phyloP scores from a whole-genome alignment of 2,888 invertebrate species.

The Matsumyia berberina region DNA sequence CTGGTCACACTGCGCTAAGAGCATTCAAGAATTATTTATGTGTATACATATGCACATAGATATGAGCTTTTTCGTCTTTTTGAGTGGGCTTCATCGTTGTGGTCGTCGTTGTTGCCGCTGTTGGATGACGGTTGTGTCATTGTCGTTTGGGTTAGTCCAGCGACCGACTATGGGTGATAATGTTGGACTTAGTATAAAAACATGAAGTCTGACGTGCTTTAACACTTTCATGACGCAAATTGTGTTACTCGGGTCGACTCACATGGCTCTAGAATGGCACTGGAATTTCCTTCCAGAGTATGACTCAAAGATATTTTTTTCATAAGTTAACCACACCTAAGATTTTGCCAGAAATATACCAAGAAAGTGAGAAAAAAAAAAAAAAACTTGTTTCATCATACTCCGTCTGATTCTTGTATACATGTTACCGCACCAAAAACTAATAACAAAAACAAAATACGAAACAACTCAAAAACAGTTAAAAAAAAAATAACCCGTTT shows the following conservation, averaged over 20 bases:
- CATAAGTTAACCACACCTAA: slow-evolving; percentile 61
- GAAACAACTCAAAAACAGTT: slow-evolving; percentile 71
- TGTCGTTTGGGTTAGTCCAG: slow-evolving; percentile 50
- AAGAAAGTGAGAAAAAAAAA: slow-evolving; percentile 21
- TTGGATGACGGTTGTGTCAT: slow-evolving; percentile 35
- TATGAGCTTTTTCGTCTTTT: slow-evolving; percentile 70
- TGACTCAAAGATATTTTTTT: slow-evolving; percentile 39
- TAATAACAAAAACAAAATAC: slow-evolving; percentile 53
- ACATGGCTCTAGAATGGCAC: slow-evolving; percentile 42
- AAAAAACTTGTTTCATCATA: slow-evolving; percentile 68
- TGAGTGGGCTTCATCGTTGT: slow-evolving; percentile 66
- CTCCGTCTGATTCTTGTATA: slow-evolving; percentile 53
- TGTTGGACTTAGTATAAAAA: slow-evolving; percentile 17
- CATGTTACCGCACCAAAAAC: slow-evolving; percentile 72
- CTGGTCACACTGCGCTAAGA: slow-evolving; percentile 78
- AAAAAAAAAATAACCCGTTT: slow-evolving; percentile 72
- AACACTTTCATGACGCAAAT: slow-evolving; percentile 45
- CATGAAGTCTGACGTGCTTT: neutral
- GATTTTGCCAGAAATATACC: slow-evolving; percentile 49
- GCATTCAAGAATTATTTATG: slow-evolving; percentile 76
- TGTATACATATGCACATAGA: slow-evolving; percentile 70
- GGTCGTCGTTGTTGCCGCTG: slow-evolving; percentile 29
- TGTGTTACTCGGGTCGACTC: slow-evolving; percentile 22
- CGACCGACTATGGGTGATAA: slow-evolving; percentile 50
- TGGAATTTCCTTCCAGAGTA: slow-evolving; percentile 57